phyloP scores from a whole-genome alignment of 2,113 vertebrate genomes.

The Laticauda colubrina region DNA sequence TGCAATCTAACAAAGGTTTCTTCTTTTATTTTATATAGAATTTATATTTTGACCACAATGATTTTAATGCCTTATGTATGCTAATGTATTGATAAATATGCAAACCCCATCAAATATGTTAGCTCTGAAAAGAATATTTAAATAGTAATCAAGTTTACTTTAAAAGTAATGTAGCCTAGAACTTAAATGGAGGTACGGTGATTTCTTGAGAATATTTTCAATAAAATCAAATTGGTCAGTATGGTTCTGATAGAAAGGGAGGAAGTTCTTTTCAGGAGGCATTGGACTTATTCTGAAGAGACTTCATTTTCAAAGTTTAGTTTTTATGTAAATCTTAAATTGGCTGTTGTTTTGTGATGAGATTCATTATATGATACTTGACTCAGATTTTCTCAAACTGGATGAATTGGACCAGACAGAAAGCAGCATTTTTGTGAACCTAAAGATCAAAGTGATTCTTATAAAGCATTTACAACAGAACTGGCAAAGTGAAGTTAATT shows the following conservation, averaged over 20 bases:
- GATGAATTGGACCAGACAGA: background rate
- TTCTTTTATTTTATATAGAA: background rate
- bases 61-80: background rate
- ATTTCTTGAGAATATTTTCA: background rate
- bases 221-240: background rate
- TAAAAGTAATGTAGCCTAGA: background rate
- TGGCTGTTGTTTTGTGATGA: background rate
- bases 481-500: background rate
- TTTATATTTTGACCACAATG: background rate
- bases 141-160: background rate
- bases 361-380: background rate
- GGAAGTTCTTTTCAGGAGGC: background rate
- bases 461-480: background rate
- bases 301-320: background rate
- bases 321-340: background rate
- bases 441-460: background rate
- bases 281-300: background rate
- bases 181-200: background rate
- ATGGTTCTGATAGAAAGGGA: background rate
- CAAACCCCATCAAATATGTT: background rate
- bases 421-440: background rate
- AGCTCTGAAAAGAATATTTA: background rate
- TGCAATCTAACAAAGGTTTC: background rate
- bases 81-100: background rate
- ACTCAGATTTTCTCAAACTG: background rate